phyloP scores from a whole-genome alignment of 2,888 invertebrate genomes.

The Lepetodrilus schrolli region DNA sequence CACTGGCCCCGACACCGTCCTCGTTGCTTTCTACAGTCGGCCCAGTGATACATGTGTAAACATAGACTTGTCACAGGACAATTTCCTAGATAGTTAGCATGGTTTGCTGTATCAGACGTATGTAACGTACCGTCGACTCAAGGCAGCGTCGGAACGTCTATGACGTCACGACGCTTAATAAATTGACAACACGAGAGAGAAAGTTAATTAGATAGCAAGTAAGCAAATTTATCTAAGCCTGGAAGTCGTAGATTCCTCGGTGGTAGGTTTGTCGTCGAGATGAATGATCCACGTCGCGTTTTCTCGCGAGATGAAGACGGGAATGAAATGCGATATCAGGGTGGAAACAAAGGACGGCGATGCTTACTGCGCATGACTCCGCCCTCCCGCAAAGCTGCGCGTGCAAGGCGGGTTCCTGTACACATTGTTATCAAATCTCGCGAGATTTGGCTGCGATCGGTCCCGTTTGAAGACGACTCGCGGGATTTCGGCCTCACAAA shows the following conservation, averaged over 20 bases:
- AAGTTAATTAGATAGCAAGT: conserved; percentile 43
- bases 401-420: conserved; percentile 7
- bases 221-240: conserved; percentile 42
- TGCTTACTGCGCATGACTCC: neutral
- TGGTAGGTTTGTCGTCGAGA: neutral
- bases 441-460: conserved; percentile 15
- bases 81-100: conserved; percentile 19
- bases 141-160: conserved; percentile 19
- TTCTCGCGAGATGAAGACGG: neutral
- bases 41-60: neutral
- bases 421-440: conserved; percentile 16
- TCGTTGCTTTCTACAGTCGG: neutral
- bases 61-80: neutral
- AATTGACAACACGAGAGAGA: conserved; percentile 42
- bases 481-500: neutral
- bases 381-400: conserved; percentile 19
- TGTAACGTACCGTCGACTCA: neutral
- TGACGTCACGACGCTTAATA: conserved; percentile 31
- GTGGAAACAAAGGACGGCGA: neutral
- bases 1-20: neutral
- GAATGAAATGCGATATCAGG: neutral
- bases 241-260: neutral
- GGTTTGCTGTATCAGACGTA: neutral
- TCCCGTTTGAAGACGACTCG: neutral
- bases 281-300: neutral